A percentile compares a stretch with the other conserved stretches of the same genome.
phyloP scores from a whole-genome alignment of 2,797 vertebrate genomes.

The Rhinella marina region DNA sequence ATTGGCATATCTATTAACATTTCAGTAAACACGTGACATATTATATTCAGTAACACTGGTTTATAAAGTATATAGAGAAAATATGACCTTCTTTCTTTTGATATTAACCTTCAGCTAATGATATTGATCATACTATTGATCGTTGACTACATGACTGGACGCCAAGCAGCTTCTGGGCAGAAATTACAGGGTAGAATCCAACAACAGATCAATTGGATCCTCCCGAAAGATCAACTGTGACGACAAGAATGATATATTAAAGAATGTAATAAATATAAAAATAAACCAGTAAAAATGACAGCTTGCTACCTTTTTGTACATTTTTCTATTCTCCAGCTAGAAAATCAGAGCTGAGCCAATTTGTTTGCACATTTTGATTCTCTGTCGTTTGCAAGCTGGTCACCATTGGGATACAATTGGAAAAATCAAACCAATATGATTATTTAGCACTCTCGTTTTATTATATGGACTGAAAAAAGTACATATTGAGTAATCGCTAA shows the following conservation, averaged over 20 bases:
- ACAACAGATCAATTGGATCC: not conserved
- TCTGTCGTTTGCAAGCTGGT: not conserved
- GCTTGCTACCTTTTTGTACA: not conserved
- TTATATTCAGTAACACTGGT: no score
- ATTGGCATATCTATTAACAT: no score
- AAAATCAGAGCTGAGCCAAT: not conserved
- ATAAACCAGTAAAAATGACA: not conserved
- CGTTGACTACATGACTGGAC: not conserved
- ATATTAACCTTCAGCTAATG: slow-evolving; percentile 26
- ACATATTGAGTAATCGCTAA: not conserved
- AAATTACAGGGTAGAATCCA: not conserved
- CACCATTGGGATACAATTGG: not conserved
- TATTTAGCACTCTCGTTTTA: not conserved
- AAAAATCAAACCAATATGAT: not conserved
- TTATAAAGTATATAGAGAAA: not conserved
- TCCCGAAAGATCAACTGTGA: not conserved
- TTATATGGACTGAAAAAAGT: not conserved
- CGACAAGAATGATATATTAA: not conserved
- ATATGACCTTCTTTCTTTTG: not conserved
- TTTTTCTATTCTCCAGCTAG: not conserved
- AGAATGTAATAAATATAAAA: not conserved
- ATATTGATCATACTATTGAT: slow-evolving; percentile 9
- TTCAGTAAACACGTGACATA: no score
- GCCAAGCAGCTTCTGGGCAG: not conserved
- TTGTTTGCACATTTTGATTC: not conserved